Evolutionary conservation across 1,140 invertebrate species (phyloP), one percentile per base, ranked within the genome.

Genomic region (Mycetomoellerius zeteki): DNA sequence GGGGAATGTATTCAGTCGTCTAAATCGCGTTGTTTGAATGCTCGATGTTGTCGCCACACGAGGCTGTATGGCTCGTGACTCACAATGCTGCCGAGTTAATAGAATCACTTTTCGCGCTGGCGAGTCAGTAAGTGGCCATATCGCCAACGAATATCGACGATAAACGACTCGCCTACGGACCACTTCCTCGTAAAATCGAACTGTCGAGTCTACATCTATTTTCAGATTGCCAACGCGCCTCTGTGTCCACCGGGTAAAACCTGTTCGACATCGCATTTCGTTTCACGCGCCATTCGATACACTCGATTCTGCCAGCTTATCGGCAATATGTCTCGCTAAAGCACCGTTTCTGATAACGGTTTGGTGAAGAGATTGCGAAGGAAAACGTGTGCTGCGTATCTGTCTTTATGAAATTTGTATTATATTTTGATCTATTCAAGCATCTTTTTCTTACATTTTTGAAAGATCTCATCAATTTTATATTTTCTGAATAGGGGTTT

Each of bases 121-220:
- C 77, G 54, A 89, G 54, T 90, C 86, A 86, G 56, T 92, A 90
- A 92, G 89, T 92, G 91, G 87, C 73, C 90, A 88, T 92, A 90
- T 88, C 88, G 92, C 82, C 88, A 69, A 75, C 81, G 85, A 92
- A 92, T 89, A 91, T 93, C 85, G 86, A 56, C 87, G 88, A 88
- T 91, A 92, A 93, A 93, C 86, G 91, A 89, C 16, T 54, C 67
- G 87, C 71, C 76, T 82, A 85, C 88, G 62, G 87, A 60, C 69
- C 76, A 89, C 86, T 90, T 90, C 86, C 87, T 92, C 90, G 90
- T 93, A 92, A 93, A 93, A 91, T 60, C 77, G 69, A 81, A 64
- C 80, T 84, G 54, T 58, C 37, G 54, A 14, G 52, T 60, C 69
- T 72, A 60, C 86, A 65, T 85, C 71, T 65, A 75, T 82, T 86